These are phyloP conservation scores for Chrysolina americana DNA, from an alignment of 2,888 invertebrate species.

Conservation along the genomic window DNA sequence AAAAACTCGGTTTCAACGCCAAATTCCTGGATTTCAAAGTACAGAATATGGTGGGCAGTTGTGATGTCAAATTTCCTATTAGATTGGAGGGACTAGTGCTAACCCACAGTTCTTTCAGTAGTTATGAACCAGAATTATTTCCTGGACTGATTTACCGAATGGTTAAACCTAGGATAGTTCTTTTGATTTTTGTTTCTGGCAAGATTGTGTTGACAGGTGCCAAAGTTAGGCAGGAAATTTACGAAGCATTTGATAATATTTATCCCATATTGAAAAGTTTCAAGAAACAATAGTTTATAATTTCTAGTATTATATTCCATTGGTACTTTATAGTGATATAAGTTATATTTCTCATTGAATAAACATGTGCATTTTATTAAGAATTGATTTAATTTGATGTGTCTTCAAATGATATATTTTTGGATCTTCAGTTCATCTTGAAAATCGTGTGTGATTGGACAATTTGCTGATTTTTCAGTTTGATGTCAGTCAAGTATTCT, in stretches of 20 bases:
- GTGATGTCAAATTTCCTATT: conserved; percentile 90
- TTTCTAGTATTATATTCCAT: too few relatives aligned
- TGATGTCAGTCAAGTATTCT: too few relatives aligned
- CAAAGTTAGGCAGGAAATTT: conserved; percentile 81
- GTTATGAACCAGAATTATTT: conserved; percentile 87
- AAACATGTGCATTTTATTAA: not conserved
- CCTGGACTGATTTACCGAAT: conserved; percentile 88
- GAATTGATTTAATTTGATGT: too few relatives aligned
- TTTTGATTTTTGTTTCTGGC: conserved; percentile 88
- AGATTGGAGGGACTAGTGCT: conserved; percentile 78
- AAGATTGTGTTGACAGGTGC: conserved; percentile 89
- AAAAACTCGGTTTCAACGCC: conserved; percentile 83
- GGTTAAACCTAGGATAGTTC: conserved; percentile 86
- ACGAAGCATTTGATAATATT: conserved; percentile 84
- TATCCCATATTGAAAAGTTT: conserved; percentile 85
- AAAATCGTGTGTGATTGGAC: too few relatives aligned
- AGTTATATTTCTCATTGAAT: not conserved
- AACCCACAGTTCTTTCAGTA: conserved; percentile 86
- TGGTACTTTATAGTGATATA: not conserved
- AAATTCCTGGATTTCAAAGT: conserved; percentile 86
- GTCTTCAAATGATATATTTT: too few relatives aligned
- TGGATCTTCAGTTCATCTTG: too few relatives aligned
- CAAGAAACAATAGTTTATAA: conserved; percentile 37
- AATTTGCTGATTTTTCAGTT: too few relatives aligned
- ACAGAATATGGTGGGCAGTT: conserved; percentile 90